Percentiles rank a stretch among this genome's conserved stretches.
phyloP scores from a whole-genome alignment of 2,113 vertebrate genomes.

The Chitala chitala region DNA sequence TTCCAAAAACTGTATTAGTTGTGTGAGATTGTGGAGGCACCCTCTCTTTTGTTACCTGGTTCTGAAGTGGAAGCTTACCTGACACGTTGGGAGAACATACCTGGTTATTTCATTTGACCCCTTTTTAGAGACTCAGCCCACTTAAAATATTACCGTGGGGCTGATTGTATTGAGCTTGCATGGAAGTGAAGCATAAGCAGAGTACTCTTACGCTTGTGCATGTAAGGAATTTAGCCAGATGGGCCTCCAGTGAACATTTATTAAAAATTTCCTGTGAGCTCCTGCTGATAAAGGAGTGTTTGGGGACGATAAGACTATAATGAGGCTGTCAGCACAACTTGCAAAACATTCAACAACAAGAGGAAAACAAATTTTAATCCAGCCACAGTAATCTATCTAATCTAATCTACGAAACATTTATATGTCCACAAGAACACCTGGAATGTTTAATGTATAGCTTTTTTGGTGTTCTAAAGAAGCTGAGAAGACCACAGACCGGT shows the following conservation, averaged over 20 bases:
- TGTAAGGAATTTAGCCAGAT: constrained; percentile 28
- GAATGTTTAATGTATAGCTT: no score
- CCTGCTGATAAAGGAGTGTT: neutral
- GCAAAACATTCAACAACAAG: constrained; percentile 22
- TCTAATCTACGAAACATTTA: no score
- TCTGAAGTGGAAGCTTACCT: neutral
- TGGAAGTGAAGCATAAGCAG: constrained; percentile 27
- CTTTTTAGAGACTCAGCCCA: no score
- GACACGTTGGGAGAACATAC: constrained; percentile 11
- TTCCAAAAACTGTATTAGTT: no score
- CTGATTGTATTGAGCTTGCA: constrained; percentile 30
- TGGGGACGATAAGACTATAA: neutral
- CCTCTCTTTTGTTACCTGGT: neutral
- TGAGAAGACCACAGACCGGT: neutral
- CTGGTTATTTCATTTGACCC: constrained; percentile 22
- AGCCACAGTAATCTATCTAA: neutral
- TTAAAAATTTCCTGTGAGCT: constrained; percentile 19
- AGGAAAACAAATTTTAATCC: neutral
- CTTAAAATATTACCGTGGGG: constrained; percentile 28
- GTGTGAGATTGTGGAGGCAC: no score
- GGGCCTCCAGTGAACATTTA: constrained; percentile 11
- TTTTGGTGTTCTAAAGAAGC: no score
- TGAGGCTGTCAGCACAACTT: constrained; percentile 16
- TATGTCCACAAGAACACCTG: no score
- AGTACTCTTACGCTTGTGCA: constrained; percentile 21